A percentile compares a stretch with the other conserved stretches of the same genome.
phyloP scores from a whole-genome alignment of 2,797 vertebrate genomes.

The Meda fulgida region DNA sequence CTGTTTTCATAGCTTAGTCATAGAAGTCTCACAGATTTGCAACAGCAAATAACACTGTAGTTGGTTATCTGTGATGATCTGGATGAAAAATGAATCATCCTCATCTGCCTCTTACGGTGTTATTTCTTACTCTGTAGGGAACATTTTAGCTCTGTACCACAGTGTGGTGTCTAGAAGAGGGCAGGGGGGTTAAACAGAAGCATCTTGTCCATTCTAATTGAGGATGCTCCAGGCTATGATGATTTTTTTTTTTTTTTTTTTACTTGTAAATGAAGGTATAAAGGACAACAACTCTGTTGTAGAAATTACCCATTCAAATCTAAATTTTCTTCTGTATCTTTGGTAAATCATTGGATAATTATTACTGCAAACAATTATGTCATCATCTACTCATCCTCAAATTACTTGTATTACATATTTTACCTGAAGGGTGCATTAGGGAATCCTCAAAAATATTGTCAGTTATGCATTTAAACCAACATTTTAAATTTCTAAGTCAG shows the following conservation, averaged over 20 bases:
- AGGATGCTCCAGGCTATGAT: not conserved
- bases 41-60: constrained; percentile 26
- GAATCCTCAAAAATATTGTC: not conserved
- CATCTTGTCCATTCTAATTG: not conserved
- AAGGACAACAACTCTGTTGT: not conserved
- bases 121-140: constrained; percentile 10
- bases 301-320: not conserved
- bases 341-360: not conserved
- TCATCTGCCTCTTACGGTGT: not conserved
- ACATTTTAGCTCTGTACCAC: not conserved
- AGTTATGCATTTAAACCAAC: no score
- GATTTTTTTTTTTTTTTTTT: not conserved
- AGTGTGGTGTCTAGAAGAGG: not conserved
- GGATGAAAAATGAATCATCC: constrained; percentile 24
- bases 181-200: not conserved
- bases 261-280: not conserved
- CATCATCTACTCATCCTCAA: not conserved
- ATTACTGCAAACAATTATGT: not conserved
- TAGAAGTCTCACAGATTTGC: constrained; percentile 16
- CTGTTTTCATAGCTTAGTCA: constrained; percentile 48
- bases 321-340: not conserved
- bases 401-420: not conserved
- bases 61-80: not conserved
- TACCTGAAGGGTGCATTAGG: not conserved
- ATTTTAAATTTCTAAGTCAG: no score